Base-by-base conservation (phyloP, 2,888 invertebrate species). In the Furcula furcula region DNA sequence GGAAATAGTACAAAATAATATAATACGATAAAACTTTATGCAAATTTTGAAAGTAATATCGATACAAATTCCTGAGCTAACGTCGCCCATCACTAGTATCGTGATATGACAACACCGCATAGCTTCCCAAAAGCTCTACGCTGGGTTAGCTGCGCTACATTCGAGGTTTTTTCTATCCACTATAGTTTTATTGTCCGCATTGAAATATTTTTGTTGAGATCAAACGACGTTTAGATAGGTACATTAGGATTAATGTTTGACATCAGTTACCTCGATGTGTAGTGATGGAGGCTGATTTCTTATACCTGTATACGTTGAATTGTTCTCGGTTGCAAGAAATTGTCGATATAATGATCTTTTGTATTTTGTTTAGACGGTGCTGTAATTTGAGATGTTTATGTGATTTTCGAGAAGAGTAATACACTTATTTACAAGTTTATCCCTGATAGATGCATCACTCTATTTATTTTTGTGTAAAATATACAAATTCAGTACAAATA, bases 141-240 rank as follows among this genome's bases (percentile, higher is more conserved):
- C 82, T 83, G 78, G 82, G 77, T 75, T 77, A 75, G 62, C 64
- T 70, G 68, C 62, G 70, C 65, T 62, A 69, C 68, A 68, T 71
- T 68, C 67, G 69, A 66, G 49, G 59, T 80, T 84, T 84, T 85
- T 86, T 79, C 72, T 70, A 65, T 59, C 61, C 67, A 65, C 67
- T 69, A 78, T 77, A 77, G 73, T 86, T 83, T 84, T 85, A 82
- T 84, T 86, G 79, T 77, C 64, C 58, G 72, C 83, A 82, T 84
- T 84, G 78, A 85, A 86, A 85, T 87, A 86, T 87, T 86, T 84
- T 79, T 78, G 84, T 84, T 81, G 78, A 85, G 83, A 86, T 85
- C 80, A 86, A 85, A 85, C 78, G 84, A 72, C 82, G 76, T 79
- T 82, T 84, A 78, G 80, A 76, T 76, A 68, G 72, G 75, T 81